These are phyloP conservation scores for Trematomus bernacchii DNA, from an alignment of 2,797 vertebrate genomes.

Conservation along the genomic window DNA sequence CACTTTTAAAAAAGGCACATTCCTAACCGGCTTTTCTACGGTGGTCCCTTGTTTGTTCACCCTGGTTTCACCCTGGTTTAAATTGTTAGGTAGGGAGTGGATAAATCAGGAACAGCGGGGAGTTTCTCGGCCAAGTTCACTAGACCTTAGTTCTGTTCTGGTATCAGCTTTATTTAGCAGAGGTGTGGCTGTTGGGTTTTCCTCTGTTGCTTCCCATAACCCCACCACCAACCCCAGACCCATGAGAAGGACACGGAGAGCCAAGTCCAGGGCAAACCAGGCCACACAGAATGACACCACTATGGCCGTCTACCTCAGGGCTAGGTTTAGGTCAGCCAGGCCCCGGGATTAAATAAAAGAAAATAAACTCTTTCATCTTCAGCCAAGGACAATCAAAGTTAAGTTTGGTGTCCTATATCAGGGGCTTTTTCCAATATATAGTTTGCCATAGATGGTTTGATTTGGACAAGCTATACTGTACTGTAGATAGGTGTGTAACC, in stretches of 20 bases:
- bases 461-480: neutral
- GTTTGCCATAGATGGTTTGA: neutral
- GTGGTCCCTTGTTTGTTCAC: constrained; percentile 59
- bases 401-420: constrained; percentile 9
- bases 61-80: constrained; percentile 64
- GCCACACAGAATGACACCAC: constrained; percentile 66
- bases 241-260: constrained; percentile 52
- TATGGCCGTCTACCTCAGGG: constrained; percentile 5
- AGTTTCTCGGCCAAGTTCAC: constrained; percentile 67
- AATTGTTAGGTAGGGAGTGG: constrained; percentile 72
- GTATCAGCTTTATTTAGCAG: constrained; percentile 77
- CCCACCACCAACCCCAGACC: constrained; percentile 56
- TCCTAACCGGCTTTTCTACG: constrained; percentile 56
- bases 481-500: neutral
- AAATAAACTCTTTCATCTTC: constrained; percentile 29
- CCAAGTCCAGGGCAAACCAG: constrained; percentile 46
- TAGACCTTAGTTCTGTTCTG: constrained; percentile 59
- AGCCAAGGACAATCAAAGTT: constrained; percentile 5
- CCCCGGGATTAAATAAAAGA: constrained; percentile 7
- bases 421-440: neutral
- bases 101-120: constrained; percentile 62
- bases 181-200: constrained; percentile 77
- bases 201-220: constrained; percentile 63
- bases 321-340: constrained; percentile 29
- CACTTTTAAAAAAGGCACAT: constrained; percentile 57